These are phyloP conservation scores for Lottia gigantea DNA, from an alignment of 2,888 invertebrate genomes.

Conservation along the genomic window DNA sequence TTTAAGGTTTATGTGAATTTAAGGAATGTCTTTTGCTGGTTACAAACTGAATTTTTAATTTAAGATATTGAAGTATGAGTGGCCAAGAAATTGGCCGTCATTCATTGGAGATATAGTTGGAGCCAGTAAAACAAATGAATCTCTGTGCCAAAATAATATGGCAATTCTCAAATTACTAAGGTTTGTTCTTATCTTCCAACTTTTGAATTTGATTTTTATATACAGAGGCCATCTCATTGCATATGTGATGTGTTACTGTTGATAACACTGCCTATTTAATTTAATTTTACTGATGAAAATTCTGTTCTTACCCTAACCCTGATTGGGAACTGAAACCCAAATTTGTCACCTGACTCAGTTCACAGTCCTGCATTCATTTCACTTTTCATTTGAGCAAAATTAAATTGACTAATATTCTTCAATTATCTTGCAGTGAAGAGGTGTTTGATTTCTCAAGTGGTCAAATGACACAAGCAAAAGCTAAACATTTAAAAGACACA, in stretches of 20 bases:
- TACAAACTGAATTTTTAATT: constrained; percentile 30
- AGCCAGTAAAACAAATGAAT: constrained; percentile 98
- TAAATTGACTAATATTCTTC: background rate
- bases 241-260: no score
- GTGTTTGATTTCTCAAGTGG: constrained; percentile 99
- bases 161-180: constrained; percentile 93
- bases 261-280: no score
- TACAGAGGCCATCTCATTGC: no score
- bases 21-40: no score
- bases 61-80: constrained; percentile 95
- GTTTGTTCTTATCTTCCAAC: constrained; percentile 44
- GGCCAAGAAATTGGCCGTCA: constrained; percentile 99
- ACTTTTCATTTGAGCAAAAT: no score
- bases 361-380: no score
- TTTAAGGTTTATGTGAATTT: no score
- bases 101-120: constrained; percentile 99
- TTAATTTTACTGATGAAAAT: no score
- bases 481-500: constrained; percentile 98
- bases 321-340: no score
- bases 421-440: constrained; percentile 81
- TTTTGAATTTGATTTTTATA: no score
- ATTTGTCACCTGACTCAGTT: no score
- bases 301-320: no score
- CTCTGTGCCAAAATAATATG: constrained; percentile 99
- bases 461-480: constrained; percentile 98